Conservation (phyloP, 2,888 invertebrate genomes). For the Frankliniella intonsa region DNA sequence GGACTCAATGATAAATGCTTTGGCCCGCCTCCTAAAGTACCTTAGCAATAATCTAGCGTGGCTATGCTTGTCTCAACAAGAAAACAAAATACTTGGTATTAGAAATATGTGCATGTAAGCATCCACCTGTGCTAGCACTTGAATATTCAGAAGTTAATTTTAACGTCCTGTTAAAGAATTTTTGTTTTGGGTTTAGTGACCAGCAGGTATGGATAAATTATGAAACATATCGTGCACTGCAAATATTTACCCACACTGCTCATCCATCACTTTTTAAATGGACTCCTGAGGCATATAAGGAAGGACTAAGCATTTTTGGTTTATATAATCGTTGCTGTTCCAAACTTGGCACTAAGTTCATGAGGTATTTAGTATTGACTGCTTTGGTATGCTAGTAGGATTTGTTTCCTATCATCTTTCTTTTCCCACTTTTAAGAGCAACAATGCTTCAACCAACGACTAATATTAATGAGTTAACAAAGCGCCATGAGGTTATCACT, state of each 20-base stretch:
- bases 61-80: constrained; percentile 43
- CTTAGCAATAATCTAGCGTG: constrained; percentile 53
- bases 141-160: constrained; percentile 15
- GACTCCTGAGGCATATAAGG: constrained; percentile 56
- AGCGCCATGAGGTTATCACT: constrained; percentile 64
- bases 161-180: constrained; percentile 33
- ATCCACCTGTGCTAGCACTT: constrained; percentile 7
- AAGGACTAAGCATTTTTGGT: constrained; percentile 68
- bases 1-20: constrained; percentile 60
- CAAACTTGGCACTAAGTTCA: constrained; percentile 57
- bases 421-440: constrained; percentile 49
- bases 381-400: neutral
- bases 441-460: constrained; percentile 68
- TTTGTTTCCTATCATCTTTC: constrained; percentile 25
- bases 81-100: constrained; percentile 50
- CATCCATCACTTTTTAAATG: constrained; percentile 73
- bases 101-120: constrained; percentile 54
- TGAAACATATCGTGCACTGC: constrained; percentile 67
- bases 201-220: constrained; percentile 67
- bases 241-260: constrained; percentile 66
- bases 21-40: constrained; percentile 67
- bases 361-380: constrained; percentile 59
- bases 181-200: constrained; percentile 49
- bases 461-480: constrained; percentile 55
- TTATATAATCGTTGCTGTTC: constrained; percentile 69